Conservation (phyloP, 1,140 invertebrate species). For the Manduca sexta region DNA sequence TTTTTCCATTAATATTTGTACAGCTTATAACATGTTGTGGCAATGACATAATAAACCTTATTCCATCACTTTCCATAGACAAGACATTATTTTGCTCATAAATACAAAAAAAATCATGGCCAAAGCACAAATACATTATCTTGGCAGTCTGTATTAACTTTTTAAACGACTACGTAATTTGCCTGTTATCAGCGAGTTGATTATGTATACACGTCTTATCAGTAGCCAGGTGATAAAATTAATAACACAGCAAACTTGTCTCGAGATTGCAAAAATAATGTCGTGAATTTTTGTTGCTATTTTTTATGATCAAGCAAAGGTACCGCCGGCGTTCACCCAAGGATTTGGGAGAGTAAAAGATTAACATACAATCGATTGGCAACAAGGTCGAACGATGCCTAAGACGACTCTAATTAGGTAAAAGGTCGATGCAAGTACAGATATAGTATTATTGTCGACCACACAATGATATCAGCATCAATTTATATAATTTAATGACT, state of each 20-base stretch:
- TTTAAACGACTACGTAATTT: conserved; percentile 6
- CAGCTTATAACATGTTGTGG: no score
- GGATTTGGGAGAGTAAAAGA: conserved; percentile 9
- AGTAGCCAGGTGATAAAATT: background rate
- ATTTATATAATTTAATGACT: conserved; percentile 64
- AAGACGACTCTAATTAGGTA: conserved; percentile 37
- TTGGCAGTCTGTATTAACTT: no score
- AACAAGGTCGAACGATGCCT: conserved; percentile 46
- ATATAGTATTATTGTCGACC: conserved; percentile 30
- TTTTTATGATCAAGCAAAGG: conserved; percentile 1
- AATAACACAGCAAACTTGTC: conserved; percentile 3
- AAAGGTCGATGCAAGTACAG: conserved; percentile 32
- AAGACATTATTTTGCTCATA: no score
- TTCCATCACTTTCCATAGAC: no score
- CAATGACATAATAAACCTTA: no score
- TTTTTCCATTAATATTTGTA: no score
- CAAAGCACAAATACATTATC: conserved; percentile 23
- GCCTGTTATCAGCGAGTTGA: conserved; percentile 23
- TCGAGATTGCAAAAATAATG: background rate
- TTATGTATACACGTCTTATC: conserved; percentile 5
- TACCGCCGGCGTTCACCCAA: conserved; percentile 3
- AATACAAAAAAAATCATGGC: no score
- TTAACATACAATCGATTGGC: conserved; percentile 37
- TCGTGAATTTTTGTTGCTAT: background rate
- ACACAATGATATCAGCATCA: conserved; percentile 50